Percentiles rank a stretch among this genome's conserved stretches.
Conservation (phyloP, 2,113 vertebrate species). For the cattle (Bos taurus) region ARS-UCD2.0 NC_037351.1:54490001-54490500, state of each 20-base stretch:
- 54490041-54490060: conserved; percentile 45
- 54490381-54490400: neutral
- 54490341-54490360: neutral
- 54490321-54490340: no score
- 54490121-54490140: neutral
- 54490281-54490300: neutral
- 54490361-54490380: neutral
- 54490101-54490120: neutral
- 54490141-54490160: neutral
- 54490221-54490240: neutral
- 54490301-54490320: neutral
- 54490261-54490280: neutral
- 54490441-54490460: neutral
- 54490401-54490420: neutral
- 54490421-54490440: neutral
- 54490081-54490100: neutral
- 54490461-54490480: neutral
- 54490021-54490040: conserved; percentile 50
- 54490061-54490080: conserved; percentile 37
- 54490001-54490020: conserved; percentile 54
- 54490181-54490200: neutral
- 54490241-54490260: neutral
- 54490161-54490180: neutral
- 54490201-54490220: neutral
- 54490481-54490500: neutral